Percentiles rank a stretch among this genome's conserved stretches.
These are phyloP conservation scores for Vulpes lagopus DNA, from an alignment of 2,113 vertebrate genomes.

Conservation along the genomic window DNA sequence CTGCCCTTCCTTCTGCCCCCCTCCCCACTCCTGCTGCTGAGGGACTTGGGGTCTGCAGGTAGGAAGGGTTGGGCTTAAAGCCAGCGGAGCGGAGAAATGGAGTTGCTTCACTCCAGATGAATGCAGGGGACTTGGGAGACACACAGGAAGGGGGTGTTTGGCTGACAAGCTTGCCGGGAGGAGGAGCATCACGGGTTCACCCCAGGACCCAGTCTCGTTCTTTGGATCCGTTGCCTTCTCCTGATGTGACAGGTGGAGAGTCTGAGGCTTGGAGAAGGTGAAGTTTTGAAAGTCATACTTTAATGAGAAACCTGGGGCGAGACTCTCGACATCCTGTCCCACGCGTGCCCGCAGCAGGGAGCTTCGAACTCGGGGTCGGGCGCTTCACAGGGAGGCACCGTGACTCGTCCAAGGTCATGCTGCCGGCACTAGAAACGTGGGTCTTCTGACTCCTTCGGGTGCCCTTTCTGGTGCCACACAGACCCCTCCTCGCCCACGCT, in stretches of 20 bases:
- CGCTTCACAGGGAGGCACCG: neutral
- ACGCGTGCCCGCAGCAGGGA: neutral
- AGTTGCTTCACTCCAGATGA: neutral
- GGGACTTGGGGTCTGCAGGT: neutral
- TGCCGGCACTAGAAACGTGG: neutral
- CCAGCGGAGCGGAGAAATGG: neutral
- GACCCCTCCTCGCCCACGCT: neutral
- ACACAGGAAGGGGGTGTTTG: neutral
- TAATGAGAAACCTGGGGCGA: neutral
- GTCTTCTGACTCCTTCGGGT: neutral
- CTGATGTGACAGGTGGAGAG: neutral
- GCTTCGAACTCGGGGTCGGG: neutral
- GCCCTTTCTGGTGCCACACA: neutral
- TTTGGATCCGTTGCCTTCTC: neutral
- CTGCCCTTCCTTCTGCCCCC: neutral
- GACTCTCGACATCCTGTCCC: neutral
- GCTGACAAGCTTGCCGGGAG: neutral
- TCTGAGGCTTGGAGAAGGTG: neutral
- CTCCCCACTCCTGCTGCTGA: neutral
- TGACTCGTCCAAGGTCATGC: neutral
- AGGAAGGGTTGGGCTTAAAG: neutral
- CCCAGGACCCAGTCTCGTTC: neutral
- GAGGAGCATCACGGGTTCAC: neutral
- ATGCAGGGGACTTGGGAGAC: neutral
- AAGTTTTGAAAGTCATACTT: constrained; percentile 30